Conservation (phyloP, 2,888 invertebrate species). For the Tetramorium bicarinatum region DNA sequence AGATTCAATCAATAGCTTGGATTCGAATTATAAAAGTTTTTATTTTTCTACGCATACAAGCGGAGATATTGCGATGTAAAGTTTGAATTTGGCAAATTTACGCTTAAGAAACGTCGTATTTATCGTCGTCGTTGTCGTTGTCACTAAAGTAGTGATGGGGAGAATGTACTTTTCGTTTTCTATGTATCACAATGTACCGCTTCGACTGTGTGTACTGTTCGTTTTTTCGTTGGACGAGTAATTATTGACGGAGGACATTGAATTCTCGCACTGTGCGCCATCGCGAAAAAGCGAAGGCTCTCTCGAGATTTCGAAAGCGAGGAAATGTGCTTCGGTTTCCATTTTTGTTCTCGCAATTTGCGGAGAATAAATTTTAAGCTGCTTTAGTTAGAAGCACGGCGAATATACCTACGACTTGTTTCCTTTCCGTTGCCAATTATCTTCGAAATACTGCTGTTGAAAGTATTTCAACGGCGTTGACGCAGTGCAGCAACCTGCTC, state of each 20-base stretch:
- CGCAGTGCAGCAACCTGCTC: neutral
- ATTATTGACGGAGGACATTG: neutral
- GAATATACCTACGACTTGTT: neutral
- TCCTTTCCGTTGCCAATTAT: conserved; percentile 19
- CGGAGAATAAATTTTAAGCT: conserved; percentile 2
- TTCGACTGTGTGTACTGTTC: too few relatives aligned
- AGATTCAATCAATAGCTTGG: too few relatives aligned
- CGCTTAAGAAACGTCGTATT: too few relatives aligned
- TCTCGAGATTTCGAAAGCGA: neutral
- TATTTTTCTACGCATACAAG: too few relatives aligned
- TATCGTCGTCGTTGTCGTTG: too few relatives aligned
- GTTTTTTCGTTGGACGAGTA: too few relatives aligned
- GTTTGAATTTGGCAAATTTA: too few relatives aligned
- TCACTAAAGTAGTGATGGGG: too few relatives aligned
- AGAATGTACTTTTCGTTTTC: too few relatives aligned
- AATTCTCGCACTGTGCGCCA: neutral
- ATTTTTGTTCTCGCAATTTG: neutral
- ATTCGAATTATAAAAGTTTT: too few relatives aligned
- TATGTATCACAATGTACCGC: too few relatives aligned
- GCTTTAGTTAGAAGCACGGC: neutral
- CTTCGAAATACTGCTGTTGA: conserved; percentile 22
- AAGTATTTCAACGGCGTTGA: conserved; percentile 26
- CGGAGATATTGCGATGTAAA: too few relatives aligned
- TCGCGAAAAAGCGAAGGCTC: neutral
- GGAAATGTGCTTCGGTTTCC: neutral